phyloP scores from a whole-genome alignment of 1,140 invertebrate genomes.

The Mactra quadrangularis region DNA sequence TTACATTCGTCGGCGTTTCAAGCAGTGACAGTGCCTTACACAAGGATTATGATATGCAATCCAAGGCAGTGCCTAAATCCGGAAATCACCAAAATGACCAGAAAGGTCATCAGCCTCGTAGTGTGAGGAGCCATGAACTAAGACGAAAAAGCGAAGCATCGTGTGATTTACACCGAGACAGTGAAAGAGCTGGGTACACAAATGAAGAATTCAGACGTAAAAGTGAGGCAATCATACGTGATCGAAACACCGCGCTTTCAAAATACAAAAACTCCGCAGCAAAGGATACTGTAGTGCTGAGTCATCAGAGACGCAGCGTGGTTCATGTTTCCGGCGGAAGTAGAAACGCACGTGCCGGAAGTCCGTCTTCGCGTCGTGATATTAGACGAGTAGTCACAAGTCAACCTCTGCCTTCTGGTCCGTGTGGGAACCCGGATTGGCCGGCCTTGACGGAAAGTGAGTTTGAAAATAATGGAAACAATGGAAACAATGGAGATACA shows the following conservation, averaged over 20 bases:
- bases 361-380: neutral
- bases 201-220: conserved; percentile 17
- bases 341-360: neutral
- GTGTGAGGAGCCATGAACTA: conserved; percentile 29
- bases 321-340: conserved; percentile 40
- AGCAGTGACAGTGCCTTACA: conserved; percentile 38
- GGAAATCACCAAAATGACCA: neutral
- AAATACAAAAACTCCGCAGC: neutral
- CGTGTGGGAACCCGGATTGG: conserved; percentile 35
- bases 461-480: conserved; percentile 35
- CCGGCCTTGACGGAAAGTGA: conserved; percentile 23
- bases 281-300: conserved; percentile 12
- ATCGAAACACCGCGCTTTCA: neutral
- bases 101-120: neutral
- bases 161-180: conserved; percentile 6
- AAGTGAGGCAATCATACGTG: neutral
- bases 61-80: neutral
- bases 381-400: conserved; percentile 16
- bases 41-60: neutral
- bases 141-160: conserved; percentile 44
- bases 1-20: conserved; percentile 15
- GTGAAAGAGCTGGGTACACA: neutral
- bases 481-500: conserved; percentile 11
- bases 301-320: conserved; percentile 32
- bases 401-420: conserved; percentile 16